These are phyloP conservation scores for Leptarthrus brevirostris DNA, from an alignment of 2,888 invertebrate species.

Conservation along the genomic window DNA sequence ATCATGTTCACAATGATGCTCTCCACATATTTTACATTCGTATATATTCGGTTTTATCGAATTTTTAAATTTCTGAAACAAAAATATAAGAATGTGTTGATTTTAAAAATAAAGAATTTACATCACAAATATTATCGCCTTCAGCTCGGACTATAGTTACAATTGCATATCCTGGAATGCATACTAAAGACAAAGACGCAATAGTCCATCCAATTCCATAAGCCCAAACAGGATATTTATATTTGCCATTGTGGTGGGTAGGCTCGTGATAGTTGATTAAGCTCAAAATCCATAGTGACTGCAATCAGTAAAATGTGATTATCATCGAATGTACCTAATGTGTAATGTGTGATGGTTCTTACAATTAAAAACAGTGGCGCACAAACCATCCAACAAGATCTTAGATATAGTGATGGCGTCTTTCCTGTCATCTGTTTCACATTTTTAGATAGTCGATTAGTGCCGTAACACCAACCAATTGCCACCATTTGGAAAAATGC, in stretches of 20 bases:
- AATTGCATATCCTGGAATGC: constrained; percentile 86
- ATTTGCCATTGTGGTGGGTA: constrained; percentile 82
- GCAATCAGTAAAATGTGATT: constrained; percentile 61
- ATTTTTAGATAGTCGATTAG: constrained; percentile 81
- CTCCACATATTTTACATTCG: constrained; percentile 80
- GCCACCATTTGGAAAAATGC: constrained; percentile 94
- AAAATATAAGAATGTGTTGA: too few relatives aligned
- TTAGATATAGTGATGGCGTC: constrained; percentile 82
- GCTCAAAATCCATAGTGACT: constrained; percentile 89
- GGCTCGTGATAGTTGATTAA: constrained; percentile 89
- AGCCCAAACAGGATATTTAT: constrained; percentile 86
- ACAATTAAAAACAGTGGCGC: constrained; percentile 83
- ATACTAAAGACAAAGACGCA: constrained; percentile 82
- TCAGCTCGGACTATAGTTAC: constrained; percentile 77
- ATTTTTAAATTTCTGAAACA: constrained; percentile 78
- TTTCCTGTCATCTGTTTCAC: constrained; percentile 91
- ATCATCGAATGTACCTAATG: not conserved
- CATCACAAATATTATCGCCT: constrained; percentile 79
- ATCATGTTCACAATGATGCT: constrained; percentile 80
- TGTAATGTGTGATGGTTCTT: constrained; percentile 57
- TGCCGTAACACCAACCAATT: constrained; percentile 92
- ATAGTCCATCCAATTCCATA: constrained; percentile 88
- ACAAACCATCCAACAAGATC: constrained; percentile 86
- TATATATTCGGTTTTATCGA: constrained; percentile 81
- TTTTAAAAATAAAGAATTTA: constrained; percentile 62